Base-by-base conservation (phyloP, 2,797 vertebrate species). In the Sebastes variabilis region DNA sequence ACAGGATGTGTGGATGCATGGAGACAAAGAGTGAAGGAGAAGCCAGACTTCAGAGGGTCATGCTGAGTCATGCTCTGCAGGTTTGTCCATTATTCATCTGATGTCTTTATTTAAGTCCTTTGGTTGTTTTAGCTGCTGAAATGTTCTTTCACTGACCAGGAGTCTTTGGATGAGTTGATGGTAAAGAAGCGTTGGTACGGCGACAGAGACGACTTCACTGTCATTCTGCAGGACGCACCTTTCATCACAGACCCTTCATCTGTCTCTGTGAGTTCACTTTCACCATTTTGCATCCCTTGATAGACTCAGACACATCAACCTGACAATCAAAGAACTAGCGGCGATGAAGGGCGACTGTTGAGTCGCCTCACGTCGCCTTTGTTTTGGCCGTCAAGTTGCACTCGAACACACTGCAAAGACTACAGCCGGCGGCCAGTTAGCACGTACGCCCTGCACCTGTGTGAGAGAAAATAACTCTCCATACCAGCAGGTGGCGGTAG, bases 171-270 rank as follows among this genome's bases (percentile, higher is more conserved):
- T 2, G 79, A 89, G 64, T 86, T 93, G 14, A 14, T 95, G 67
- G 76, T 81, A n/a, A 82, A 80, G 68, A 93, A 58, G 58, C 66
- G 12, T 16, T 93, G 92, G 91, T 94, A 91, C 54, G 10, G 59
- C 2, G 76, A 86, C 77, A 86, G 88, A 85, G 90, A 92, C 0
- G 94, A 95, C 86, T 96, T 96, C 82, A 77, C 81, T 1, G 94
- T 94, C 22, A 66, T 87, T 12, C 66, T 96, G 68, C 95, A 96
- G 89, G 75, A 89, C 5, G 8, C 62, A 0, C 92, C 94, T 22
- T 65, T 94, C 27, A 75, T 86, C 73, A 46, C 78, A 34, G 74
- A 90, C 65, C 69, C n/a, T 2, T 67, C 84, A 38, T 75, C 79
- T 68, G 14, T 59, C 13, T 8, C 60, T 60, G 93, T 95, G 85